phyloP scores from a whole-genome alignment of 2,113 vertebrate genomes.

The Spizaetus ornatus region DNA sequence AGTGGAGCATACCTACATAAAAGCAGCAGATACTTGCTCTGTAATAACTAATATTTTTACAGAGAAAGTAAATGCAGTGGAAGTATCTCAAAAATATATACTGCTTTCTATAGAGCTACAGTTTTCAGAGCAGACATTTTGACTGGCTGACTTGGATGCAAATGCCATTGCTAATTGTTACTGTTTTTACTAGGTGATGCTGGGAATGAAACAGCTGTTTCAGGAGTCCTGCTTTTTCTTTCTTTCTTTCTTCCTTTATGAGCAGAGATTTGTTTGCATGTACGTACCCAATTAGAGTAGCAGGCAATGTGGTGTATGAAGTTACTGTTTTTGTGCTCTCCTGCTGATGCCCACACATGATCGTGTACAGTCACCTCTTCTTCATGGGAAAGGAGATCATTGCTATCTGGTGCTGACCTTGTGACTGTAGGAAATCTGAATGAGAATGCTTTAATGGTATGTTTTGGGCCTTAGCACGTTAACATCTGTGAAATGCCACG shows the following conservation, averaged over 20 bases:
- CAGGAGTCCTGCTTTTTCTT: neutral
- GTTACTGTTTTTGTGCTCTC: neutral
- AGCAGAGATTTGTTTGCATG: neutral
- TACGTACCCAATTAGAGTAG: neutral
- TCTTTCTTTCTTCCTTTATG: neutral
- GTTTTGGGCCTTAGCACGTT: neutral
- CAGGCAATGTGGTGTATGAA: neutral
- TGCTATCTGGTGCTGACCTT: neutral
- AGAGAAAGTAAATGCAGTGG: neutral
- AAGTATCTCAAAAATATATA: neutral
- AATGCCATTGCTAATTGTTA: neutral
- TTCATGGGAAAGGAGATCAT: rapidly evolving
- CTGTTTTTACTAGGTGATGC: neutral
- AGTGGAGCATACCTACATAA: neutral
- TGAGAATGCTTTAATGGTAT: neutral
- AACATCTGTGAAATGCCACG: neutral
- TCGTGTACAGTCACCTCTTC: neutral
- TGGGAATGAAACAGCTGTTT: neutral
- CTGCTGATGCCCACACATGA: neutral
- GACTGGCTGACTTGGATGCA: neutral
- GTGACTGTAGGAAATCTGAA: neutral
- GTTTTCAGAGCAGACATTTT: neutral
- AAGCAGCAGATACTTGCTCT: neutral
- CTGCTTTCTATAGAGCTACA: neutral
- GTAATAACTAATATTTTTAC: neutral